Evolutionary conservation across 2,888 invertebrate species (phyloP).

Genomic region (Gari tellinella): DNA sequence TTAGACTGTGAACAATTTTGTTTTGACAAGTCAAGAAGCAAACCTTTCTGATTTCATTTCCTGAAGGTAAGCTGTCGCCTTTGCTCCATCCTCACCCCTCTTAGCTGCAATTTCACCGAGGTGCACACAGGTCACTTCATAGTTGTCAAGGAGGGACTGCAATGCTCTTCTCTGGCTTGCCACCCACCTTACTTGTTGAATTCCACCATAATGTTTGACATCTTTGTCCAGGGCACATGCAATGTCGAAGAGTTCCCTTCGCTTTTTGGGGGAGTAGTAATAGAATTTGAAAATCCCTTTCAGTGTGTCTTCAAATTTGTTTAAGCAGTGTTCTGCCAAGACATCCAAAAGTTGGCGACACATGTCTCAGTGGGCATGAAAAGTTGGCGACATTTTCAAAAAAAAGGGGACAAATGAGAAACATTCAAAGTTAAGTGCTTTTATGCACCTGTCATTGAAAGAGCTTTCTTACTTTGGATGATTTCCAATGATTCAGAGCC

Average conservation of each 20-base stretch:
- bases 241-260: slow-evolving; percentile 23
- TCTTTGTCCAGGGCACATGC: slow-evolving; percentile 16
- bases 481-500: too few relatives aligned
- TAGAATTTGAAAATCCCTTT: slow-evolving; percentile 21
- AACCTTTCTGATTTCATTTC: slow-evolving; percentile 6
- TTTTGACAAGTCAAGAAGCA: neutral
- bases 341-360: too few relatives aligned
- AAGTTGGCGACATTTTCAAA: too few relatives aligned
- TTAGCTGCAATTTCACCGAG: slow-evolving; percentile 16
- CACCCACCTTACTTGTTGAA: slow-evolving; percentile 27
- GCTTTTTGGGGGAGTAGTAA: slow-evolving; percentile 29
- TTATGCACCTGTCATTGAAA: too few relatives aligned
- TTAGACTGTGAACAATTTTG: too few relatives aligned
- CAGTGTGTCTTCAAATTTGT: slow-evolving; percentile 16
- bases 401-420: too few relatives aligned
- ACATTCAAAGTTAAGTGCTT: too few relatives aligned
- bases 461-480: too few relatives aligned
- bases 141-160: slow-evolving; percentile 20
- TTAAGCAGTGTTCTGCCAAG: too few relatives aligned
- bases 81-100: slow-evolving; percentile 6
- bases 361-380: too few relatives aligned
- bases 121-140: slow-evolving; percentile 17
- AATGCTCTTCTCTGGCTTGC: slow-evolving; percentile 20
- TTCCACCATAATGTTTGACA: slow-evolving; percentile 28
- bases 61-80: slow-evolving; percentile 13